A percentile compares a stretch with the other conserved stretches of the same genome.
These are phyloP conservation scores for Gymnoscopelus braueri DNA, from an alignment of 2,797 vertebrate species.

Conservation along the genomic window DNA sequence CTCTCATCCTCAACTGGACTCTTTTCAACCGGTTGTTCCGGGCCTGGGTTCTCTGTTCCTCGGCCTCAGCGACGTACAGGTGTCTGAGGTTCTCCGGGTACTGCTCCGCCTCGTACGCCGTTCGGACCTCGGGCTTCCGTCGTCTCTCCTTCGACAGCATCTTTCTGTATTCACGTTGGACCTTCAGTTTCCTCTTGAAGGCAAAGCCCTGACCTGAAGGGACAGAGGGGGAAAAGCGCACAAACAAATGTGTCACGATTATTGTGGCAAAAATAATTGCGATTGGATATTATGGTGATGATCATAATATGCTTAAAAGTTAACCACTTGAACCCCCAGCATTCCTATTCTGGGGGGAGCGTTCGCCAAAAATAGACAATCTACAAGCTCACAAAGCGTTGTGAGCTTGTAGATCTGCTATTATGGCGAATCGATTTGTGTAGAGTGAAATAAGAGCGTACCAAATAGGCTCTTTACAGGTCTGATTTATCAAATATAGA, in stretches of 20 bases:
- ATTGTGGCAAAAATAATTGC: too few species aligned
- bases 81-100: conserved; percentile 95
- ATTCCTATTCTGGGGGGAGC: too few species aligned
- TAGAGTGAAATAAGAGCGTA: too few species aligned
- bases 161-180: conserved; percentile 88
- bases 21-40: conserved; percentile 69
- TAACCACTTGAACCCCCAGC: too few species aligned
- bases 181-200: conserved; percentile 87
- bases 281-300: too few species aligned
- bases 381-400: too few species aligned
- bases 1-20: conserved; percentile 57
- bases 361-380: too few species aligned
- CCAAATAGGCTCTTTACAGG: too few species aligned
- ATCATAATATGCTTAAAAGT: too few species aligned
- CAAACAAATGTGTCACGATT: neutral
- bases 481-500: too few species aligned
- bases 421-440: too few species aligned
- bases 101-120: conserved; percentile 76
- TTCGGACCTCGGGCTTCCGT: conserved; percentile 32
- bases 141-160: conserved; percentile 82
- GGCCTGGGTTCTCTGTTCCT: conserved; percentile 80
- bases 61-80: conserved; percentile 91
- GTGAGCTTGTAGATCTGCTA: too few species aligned
- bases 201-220: conserved; percentile 93
- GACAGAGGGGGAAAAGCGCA: neutral